Conservation (phyloP, 2,113 vertebrate species). For the Guaruba guarouba region DNA sequence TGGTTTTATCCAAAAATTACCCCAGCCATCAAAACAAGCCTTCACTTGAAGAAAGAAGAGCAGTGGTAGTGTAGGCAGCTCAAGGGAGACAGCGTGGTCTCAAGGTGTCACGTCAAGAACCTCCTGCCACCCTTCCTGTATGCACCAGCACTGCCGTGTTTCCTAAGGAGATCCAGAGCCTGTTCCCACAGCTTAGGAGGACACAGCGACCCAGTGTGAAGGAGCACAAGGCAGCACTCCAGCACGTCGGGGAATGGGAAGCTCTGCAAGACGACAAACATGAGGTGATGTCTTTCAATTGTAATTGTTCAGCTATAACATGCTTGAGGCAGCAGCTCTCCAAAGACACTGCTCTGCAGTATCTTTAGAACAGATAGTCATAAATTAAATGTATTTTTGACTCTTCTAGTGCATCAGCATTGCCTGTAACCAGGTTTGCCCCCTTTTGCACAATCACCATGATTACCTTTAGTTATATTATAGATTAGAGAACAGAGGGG, state of each 20-base stretch:
- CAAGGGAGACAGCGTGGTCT: not conserved
- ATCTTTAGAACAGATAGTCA: not conserved
- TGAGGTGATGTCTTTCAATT: not conserved
- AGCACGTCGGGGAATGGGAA: constrained; percentile 87
- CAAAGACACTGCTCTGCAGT: not conserved
- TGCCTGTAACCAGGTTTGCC: not conserved
- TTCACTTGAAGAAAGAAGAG: not conserved
- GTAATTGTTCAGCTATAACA: not conserved
- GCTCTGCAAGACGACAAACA: constrained; percentile 68
- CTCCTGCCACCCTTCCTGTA: constrained; percentile 51
- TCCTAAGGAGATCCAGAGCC: constrained; percentile 77
- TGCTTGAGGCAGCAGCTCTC: not conserved
- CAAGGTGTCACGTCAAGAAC: constrained; percentile 50
- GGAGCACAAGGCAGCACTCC: constrained; percentile 89
- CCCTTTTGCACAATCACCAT: not conserved
- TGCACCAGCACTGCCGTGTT: constrained; percentile 31
- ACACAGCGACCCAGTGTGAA: constrained; percentile 70
- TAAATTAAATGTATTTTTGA: not conserved
- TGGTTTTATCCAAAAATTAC: not conserved
- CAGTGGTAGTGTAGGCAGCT: not conserved
- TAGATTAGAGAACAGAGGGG: not conserved
- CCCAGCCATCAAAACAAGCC: not conserved
- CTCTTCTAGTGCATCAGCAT: not conserved
- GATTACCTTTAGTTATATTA: not conserved
- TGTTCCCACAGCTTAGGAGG: constrained; percentile 46